Conservation (phyloP, 2,113 vertebrate genomes). For the Athene cunicularia region DNA sequence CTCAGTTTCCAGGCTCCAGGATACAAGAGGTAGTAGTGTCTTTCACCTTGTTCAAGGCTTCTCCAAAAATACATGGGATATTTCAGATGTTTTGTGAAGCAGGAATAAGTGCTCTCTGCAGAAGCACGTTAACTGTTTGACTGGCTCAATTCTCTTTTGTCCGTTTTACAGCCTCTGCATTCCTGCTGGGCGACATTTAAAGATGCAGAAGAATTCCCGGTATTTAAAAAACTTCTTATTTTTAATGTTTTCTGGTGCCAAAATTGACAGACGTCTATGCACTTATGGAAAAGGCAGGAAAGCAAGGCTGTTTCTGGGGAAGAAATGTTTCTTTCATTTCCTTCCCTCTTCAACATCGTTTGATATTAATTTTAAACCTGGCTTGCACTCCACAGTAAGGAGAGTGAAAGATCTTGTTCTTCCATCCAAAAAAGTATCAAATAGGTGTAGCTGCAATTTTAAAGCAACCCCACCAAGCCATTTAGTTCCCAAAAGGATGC, state of each 20-base stretch:
- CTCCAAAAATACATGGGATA: neutral
- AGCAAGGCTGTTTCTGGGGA: conserved; percentile 25
- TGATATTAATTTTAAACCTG: conserved; percentile 55
- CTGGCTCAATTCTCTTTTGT: conserved; percentile 19
- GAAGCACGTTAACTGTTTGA: neutral
- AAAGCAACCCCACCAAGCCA: neutral
- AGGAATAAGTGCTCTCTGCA: neutral
- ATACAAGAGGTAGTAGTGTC: neutral
- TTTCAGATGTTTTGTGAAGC: conserved; percentile 4
- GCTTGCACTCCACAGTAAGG: neutral
- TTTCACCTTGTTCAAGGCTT: conserved; percentile 13
- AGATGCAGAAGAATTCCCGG: conserved; percentile 21
- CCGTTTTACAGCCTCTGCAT: neutral
- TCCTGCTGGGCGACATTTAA: conserved; percentile 15
- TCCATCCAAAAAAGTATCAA: conserved; percentile 20
- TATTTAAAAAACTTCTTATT: conserved; percentile 40
- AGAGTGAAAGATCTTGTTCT: conserved; percentile 29
- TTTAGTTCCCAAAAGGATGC: neutral
- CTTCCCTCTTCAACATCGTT: neutral
- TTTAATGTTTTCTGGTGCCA: conserved; percentile 48
- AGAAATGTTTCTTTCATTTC: conserved; percentile 65
- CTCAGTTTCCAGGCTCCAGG: neutral
- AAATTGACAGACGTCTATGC: conserved; percentile 32
- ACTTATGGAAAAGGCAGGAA: conserved; percentile 42
- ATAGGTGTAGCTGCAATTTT: conserved; percentile 8